phyloP scores from a whole-genome alignment of 2,888 invertebrate genomes.

The Phaedon cochleariae region DNA sequence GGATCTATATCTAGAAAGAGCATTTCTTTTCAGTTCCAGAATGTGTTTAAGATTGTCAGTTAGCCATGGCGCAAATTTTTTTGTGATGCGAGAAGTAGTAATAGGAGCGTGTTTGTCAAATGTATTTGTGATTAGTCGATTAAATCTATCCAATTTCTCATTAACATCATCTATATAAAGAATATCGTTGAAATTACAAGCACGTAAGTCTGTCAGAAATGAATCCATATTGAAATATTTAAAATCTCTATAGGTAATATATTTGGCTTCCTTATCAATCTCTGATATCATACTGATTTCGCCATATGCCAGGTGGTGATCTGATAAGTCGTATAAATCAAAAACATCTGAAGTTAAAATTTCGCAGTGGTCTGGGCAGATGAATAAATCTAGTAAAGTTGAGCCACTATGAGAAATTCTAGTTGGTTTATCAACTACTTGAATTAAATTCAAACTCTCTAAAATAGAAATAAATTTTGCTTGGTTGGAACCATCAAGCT shows the following conservation, averaged over 20 bases:
- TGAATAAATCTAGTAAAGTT: constrained; percentile 5
- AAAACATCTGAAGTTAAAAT: constrained; percentile 1
- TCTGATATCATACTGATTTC: background rate
- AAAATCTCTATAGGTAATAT: background rate
- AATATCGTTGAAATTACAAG: constrained; percentile 3
- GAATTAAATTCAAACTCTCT: background rate
- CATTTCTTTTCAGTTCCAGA: constrained; percentile 1
- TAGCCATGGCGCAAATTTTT: constrained; percentile 3
- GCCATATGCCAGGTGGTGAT: background rate
- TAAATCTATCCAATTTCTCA: constrained; percentile 4
- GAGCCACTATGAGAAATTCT: background rate
- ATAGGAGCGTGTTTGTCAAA: background rate
- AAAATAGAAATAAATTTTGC: background rate
- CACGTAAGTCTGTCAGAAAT: background rate
- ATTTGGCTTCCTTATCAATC: background rate
- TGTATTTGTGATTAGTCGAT: background rate
- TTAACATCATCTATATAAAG: constrained; percentile 7
- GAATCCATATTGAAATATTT: background rate
- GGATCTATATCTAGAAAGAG: constrained; percentile 4
- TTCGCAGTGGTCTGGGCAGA: background rate
- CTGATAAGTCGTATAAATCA: constrained; percentile 1
- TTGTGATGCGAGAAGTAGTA: background rate
- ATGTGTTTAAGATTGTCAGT: constrained; percentile 5
- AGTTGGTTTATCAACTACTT: constrained; percentile 2
- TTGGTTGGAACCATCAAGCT: background rate